Evolutionary conservation across 2,797 vertebrate genomes (phyloP), one percentile per base, ranked within the genome.

Genomic region (Dendrocincla tyrannina): DNA sequence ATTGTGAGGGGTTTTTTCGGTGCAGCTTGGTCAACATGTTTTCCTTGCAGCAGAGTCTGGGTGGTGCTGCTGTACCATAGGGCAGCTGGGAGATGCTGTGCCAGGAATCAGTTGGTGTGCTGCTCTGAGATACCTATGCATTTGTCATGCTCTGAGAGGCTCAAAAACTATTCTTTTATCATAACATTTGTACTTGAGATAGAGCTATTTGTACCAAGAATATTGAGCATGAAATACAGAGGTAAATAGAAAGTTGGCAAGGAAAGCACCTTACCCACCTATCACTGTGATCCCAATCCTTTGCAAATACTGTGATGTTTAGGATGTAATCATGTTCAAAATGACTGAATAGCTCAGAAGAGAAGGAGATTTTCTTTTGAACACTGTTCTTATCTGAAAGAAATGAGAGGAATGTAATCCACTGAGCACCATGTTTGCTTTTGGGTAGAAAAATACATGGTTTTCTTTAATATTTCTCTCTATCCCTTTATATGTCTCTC

Each of bases 111-210:
- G 17, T 16, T 37, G 41, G 27, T 58, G 41, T 79, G 59, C 68
- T 53, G 47, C 37, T 68, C 41, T 27, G 79, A 49, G 37, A 30
- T 62, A 50, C 18, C 12, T n/a, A n/a, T n/a, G 74, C 87, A 63
- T 64, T 95, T 88, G 66, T 93, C 91, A 87, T 55, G 69, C 87
- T 88, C 81, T 70, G 63, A 93, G 80, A 58, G 30, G 35, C 53
- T 69, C 35, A 9, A 4, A 86, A 85, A 30, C 44, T 64, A 27
- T 52, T 81, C 56, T 85, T 96, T 94, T 93, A 56, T 86, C 79
- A n/a, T 78, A 91, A 91, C 78, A 58, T 95, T 94, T 96, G 83
- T 76, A 53, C 86, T 93, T 89, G n/a, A 91, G 95, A 86, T 92
- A 91, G 79, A 95, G 84, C 72, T 95, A 84, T 92, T 93, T 91